Evolutionary conservation across 2,888 invertebrate species (phyloP).

Genomic region (Blastobasis adustella): DNA sequence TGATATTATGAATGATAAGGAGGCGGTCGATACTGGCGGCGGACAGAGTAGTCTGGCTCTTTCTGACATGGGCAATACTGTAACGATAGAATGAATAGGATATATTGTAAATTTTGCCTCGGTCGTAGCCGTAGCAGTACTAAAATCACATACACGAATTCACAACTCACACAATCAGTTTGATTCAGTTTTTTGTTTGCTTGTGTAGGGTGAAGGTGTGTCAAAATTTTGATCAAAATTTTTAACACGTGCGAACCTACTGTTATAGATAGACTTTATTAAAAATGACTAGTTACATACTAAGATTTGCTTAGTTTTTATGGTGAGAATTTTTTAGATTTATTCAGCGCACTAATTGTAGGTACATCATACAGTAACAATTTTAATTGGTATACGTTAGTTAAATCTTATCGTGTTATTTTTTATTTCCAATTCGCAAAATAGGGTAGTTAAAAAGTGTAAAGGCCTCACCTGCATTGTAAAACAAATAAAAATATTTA

Average conservation of each 20-base stretch:
- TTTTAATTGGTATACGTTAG: no score
- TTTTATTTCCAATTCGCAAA: no score
- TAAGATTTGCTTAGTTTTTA: no score
- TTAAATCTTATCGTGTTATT: no score
- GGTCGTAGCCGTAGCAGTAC: no score
- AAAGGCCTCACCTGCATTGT: no score
- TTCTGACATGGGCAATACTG: conserved; percentile 14
- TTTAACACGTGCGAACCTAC: conserved; percentile 38
- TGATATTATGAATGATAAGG: conserved; percentile 32
- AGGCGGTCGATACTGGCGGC: conserved; percentile 43
- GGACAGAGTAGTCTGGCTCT: conserved; percentile 24
- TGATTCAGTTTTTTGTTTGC: conserved; percentile 44
- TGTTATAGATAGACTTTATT: conserved; percentile 2
- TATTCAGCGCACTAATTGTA: no score
- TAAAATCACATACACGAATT: not conserved
- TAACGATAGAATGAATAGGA: conserved; percentile 2
- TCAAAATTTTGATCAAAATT: conserved; percentile 23
- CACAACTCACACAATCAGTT: not conserved
- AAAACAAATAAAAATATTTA: no score
- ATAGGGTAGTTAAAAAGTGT: no score
- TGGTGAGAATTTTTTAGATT: no score
- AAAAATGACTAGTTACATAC: no score
- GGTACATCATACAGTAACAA: no score
- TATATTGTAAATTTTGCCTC: not conserved
- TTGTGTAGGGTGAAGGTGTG: conserved; percentile 35